Evolutionary conservation across 2,113 vertebrate genomes (phyloP).

Genomic region (Gallinago media): DNA sequence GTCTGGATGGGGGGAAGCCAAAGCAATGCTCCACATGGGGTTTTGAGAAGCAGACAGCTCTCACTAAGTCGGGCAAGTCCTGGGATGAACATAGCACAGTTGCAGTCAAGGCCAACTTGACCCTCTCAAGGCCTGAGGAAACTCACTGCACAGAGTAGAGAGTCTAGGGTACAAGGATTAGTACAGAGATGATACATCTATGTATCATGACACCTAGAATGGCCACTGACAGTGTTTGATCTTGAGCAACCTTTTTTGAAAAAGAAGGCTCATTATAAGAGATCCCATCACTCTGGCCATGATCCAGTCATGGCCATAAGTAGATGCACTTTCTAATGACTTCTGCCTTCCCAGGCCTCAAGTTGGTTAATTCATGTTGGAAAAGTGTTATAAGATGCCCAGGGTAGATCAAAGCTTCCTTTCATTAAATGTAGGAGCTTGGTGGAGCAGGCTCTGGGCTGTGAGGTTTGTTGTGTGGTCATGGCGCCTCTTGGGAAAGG

Average conservation of each 20-base stretch:
- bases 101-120: not conserved
- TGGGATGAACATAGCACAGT: not conserved
- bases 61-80: not conserved
- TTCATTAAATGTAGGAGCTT: not conserved
- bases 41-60: not conserved
- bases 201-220: not conserved
- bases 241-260: not conserved
- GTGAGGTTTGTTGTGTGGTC: not conserved
- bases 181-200: not conserved
- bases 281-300: too few relatives aligned
- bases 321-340: not conserved
- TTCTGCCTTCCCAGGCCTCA: not conserved
- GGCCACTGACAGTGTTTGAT: not conserved
- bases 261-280: not conserved
- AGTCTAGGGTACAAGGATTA: not conserved
- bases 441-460: not conserved
- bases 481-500: not conserved
- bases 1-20: not conserved
- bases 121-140: not conserved
- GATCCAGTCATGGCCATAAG: not conserved
- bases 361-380: not conserved
- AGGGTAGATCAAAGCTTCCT: not conserved
- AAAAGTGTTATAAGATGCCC: not conserved
- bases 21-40: not conserved
- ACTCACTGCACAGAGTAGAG: accelerated